Evolutionary conservation across 2,888 invertebrate species (phyloP), one percentile per base, ranked within the genome.

Genomic region (Sarcophaga subvicina): DNA sequence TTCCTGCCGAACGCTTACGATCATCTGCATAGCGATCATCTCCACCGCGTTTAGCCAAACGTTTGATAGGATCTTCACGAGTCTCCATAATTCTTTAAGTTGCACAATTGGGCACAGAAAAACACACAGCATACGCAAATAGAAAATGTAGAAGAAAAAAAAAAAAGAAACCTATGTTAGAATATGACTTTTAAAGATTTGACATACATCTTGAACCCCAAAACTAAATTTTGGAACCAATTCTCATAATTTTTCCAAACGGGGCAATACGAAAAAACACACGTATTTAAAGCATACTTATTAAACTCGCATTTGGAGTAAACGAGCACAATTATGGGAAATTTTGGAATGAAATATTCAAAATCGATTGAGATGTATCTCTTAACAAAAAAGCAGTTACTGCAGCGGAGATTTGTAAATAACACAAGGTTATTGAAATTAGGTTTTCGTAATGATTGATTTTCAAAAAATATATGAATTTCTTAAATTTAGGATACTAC

Each of bases 1-100:
- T 80, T 45, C 88, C 91, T 3, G 92, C 76, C n/a, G 92, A 83
- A 5, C 93, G 91, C 83, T 94, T 94, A 25, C 93, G 92, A 54
- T 93, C 93, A 5, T 92, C 93, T 0, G 90, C 69, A 84, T 93
- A 93, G 17, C 93, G 92, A 88, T 93, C 93, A 86, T 93, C 93
- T 2, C 88, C 73, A 45, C 93, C 76, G 59, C 94, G 91, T 88
- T 94, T 94, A 73, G 91, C 89, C 62, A 91, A 87, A 87, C 94
- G 91, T 88, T 93, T 93, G 79, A 91, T 88, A 83, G 92, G 90
- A 89, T 94, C 94, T 79, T 93, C 93, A 76, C 93, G 93, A 86
- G 91, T 90, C 86, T 93, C 92, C 90, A 93, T 92, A 88, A 93
- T 93, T 90, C 93, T 93, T 89, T 62, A 78, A 8, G 64, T 47